A percentile compares a stretch with the other conserved stretches of the same genome.
phyloP scores from a whole-genome alignment of 92 coral and sea anemone genomes.

The Zoanthus gigantus region DNA sequence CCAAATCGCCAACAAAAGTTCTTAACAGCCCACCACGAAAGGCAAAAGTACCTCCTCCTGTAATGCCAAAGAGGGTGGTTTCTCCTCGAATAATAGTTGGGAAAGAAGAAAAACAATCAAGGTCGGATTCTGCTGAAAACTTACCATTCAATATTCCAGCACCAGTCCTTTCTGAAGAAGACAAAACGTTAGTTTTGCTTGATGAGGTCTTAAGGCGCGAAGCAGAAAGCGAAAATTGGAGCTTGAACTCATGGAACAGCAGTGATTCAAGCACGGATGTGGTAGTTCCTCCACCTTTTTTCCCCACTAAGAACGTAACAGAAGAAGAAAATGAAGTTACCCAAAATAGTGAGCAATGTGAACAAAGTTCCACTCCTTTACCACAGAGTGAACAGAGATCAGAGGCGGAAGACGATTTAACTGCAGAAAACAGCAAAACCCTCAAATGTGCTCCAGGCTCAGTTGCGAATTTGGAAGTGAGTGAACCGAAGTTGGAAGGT shows the following conservation, averaged over 20 bases:
- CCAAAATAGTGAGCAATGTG: constrained; percentile 32
- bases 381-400: constrained; percentile 82
- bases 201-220: constrained; percentile 93
- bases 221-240: constrained; percentile 96
- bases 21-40: constrained; percentile 25
- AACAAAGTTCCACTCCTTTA: background rate
- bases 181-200: constrained; percentile 80
- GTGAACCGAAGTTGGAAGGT: background rate
- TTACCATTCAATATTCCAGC: constrained; percentile 71
- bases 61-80: constrained; percentile 74
- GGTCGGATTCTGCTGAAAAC: constrained; percentile 26
- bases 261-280: constrained; percentile 86
- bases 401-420: constrained; percentile 80
- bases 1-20: background rate
- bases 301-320: constrained; percentile 21
- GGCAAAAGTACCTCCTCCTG: constrained; percentile 79
- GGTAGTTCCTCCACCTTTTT: constrained; percentile 71
- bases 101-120: background rate
- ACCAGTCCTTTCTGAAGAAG: constrained; percentile 80
- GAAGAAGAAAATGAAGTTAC: constrained; percentile 42
- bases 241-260: constrained; percentile 95
- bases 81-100: constrained; percentile 23
- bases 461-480: background rate
- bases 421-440: constrained; percentile 47
- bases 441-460: constrained; percentile 29